These are phyloP conservation scores for Eupeodes corollae DNA, from an alignment of 1,140 invertebrate species.

Conservation along the genomic window DNA sequence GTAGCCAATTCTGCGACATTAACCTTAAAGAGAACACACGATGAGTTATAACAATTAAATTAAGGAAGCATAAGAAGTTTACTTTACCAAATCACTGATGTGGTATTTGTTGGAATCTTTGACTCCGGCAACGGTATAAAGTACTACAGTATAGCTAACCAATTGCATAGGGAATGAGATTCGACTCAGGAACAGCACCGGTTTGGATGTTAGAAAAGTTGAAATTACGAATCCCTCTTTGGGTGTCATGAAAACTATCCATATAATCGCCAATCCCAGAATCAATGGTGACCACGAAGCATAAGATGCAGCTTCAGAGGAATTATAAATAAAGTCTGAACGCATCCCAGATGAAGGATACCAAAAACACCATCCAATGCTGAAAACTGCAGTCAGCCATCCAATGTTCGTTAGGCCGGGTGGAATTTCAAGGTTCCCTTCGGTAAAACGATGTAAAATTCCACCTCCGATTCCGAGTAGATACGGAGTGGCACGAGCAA, in stretches of 20 bases:
- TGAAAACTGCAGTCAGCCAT: constrained; percentile 40
- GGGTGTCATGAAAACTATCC: constrained; percentile 36
- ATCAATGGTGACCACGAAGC: constrained; percentile 51
- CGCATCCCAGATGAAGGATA: constrained; percentile 45
- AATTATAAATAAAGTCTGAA: constrained; percentile 48
- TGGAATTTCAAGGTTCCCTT: constrained; percentile 34
- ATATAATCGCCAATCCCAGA: constrained; percentile 47
- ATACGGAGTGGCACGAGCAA: constrained; percentile 54
- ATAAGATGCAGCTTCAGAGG: constrained; percentile 50
- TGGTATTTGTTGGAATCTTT: constrained; percentile 19
- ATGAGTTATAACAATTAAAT: neutral
- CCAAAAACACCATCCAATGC: constrained; percentile 47
- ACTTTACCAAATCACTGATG: constrained; percentile 16
- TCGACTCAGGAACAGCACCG: constrained; percentile 16
- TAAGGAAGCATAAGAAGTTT: neutral
- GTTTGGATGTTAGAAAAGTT: constrained; percentile 9
- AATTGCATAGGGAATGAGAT: constrained; percentile 21
- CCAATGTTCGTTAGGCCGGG: constrained; percentile 32
- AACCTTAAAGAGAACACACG: constrained; percentile 7
- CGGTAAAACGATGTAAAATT: constrained; percentile 43
- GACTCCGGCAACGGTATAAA: constrained; percentile 18
- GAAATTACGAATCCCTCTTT: constrained; percentile 6
- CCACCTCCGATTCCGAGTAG: constrained; percentile 51
- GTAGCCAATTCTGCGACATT: constrained; percentile 11
- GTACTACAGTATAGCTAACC: constrained; percentile 16